phyloP scores from a whole-genome alignment of 2,797 vertebrate species.

The Chaenodraco wilsoni region DNA sequence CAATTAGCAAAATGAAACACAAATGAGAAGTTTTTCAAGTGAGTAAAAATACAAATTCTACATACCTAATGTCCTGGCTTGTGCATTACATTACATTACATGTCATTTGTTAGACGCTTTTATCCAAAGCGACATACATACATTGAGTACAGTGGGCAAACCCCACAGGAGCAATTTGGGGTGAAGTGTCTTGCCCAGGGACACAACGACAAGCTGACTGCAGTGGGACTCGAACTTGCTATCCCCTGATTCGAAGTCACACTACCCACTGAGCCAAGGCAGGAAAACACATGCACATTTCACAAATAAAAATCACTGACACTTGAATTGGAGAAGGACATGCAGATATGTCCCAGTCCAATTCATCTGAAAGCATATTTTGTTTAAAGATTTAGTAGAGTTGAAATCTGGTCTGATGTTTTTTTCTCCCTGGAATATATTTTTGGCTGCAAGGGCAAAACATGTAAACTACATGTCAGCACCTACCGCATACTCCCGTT shows the following conservation, averaged over 20 bases:
- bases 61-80: neutral
- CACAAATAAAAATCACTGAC: neutral
- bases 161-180: too few relatives aligned
- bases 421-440: neutral
- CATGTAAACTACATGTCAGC: neutral
- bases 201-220: too few relatives aligned
- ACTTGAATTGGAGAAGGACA: neutral
- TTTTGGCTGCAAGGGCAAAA: neutral
- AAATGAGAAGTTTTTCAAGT: neutral
- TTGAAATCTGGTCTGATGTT: neutral
- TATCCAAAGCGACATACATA: too few relatives aligned
- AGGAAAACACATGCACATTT: neutral
- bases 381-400: neutral
- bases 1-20: neutral
- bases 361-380: neutral
- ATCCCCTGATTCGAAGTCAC: too few relatives aligned
- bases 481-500: slow-evolving; percentile 59
- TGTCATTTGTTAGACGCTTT: too few relatives aligned
- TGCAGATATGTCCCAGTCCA: neutral
- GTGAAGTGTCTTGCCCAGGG: too few relatives aligned
- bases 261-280: too few relatives aligned
- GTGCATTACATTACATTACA: too few relatives aligned
- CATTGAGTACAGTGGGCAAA: too few relatives aligned
- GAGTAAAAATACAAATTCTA: neutral
- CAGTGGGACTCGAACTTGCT: too few relatives aligned